Base-by-base conservation (phyloP, 2,888 invertebrate genomes). In the Dicyrtoma fusca region DNA sequence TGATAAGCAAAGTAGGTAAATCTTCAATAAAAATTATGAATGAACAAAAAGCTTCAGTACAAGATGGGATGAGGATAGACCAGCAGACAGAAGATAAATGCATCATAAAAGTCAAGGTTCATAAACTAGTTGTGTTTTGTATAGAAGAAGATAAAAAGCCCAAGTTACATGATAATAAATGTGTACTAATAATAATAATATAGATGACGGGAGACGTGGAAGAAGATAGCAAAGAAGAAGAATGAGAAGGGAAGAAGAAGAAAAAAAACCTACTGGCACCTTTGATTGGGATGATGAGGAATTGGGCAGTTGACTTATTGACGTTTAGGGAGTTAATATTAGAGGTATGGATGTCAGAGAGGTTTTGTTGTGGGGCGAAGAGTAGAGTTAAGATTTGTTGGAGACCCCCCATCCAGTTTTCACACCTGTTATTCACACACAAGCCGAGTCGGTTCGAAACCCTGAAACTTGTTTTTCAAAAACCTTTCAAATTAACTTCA, bases 341-440 rank as follows among this genome's bases (percentile, higher is more conserved):
- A 26, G 61, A 59, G 69, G 65, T 64, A 57, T 47, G 65, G 47
- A 71, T 71, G 51, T 64, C 47, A 55, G 44, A 64, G 66, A 42
- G 61, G 17, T 23, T 45, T 25, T 47, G 25, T 25, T 47, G 25
- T 17, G 53, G 53, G 53, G 26, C 14, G 53, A 66, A 51, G 34
- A 69, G 53, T 25, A n/a, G 21, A 34, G 51, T 21, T 55, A 69
- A 72, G 71, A 74, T 74, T 74, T 74, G 74, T 71, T 62, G 63
- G 19, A 71, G 75, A 75, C 75, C 75, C 75, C 75, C 75, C 75
- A 75, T 70, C 57, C 75, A 55, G 75, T 73, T 75, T 73, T 75
- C 73, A 75, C 75, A 75, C 75, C 75, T 75, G 75, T 73, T 73
- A 73, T 73, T 72, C 75, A 73, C 74, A 74, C 73, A 74, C 66